Evolutionary conservation across 2,888 invertebrate genomes (phyloP).

Genomic region (Acanthosepion esculentum): DNA sequence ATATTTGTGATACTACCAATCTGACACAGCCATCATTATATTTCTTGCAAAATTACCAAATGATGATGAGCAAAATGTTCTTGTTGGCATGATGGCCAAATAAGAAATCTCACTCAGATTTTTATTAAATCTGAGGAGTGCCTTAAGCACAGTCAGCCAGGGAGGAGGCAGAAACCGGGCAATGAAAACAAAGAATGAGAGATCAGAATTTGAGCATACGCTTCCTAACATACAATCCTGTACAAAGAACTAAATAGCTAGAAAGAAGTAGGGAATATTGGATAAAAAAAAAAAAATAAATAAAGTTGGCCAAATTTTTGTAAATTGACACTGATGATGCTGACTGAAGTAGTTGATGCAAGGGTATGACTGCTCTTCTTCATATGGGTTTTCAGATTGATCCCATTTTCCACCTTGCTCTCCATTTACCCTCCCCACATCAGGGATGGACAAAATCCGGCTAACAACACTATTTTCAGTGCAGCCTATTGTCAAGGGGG

Average conservation of each 20-base stretch:
- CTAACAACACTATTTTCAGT: neutral
- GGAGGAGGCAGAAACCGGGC: neutral
- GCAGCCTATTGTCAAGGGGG: neutral
- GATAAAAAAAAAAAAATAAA: neutral
- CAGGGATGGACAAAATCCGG: neutral
- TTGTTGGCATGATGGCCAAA: neutral
- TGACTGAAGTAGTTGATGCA: neutral
- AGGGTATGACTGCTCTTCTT: neutral
- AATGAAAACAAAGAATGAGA: neutral
- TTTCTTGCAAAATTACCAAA: neutral
- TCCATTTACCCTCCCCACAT: neutral
- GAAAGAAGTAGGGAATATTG: neutral
- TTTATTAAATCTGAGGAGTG: neutral
- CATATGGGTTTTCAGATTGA: neutral
- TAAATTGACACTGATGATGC: neutral
- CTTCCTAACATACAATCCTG: neutral
- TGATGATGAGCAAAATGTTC: neutral
- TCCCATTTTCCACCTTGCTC: neutral
- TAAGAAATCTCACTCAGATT: neutral
- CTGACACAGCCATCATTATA: neutral
- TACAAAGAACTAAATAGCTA: neutral
- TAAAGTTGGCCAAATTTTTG: neutral
- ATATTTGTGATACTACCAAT: neutral
- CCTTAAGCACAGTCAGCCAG: neutral
- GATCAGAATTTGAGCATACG: neutral